Evolutionary conservation across 1,140 invertebrate species (phyloP).

Genomic region (Bombus polaris): DNA sequence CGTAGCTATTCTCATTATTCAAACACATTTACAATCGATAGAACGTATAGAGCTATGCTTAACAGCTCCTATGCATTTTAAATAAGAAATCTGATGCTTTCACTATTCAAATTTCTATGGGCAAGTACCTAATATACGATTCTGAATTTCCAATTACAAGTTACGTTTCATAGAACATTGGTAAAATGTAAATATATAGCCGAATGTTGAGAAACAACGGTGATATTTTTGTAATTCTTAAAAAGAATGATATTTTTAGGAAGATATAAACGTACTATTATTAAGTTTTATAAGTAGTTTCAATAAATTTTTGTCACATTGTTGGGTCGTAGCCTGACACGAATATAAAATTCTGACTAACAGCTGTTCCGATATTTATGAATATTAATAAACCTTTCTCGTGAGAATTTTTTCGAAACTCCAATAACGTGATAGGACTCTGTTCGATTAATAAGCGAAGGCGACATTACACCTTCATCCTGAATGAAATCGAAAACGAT

Average conservation of each 20-base stretch:
- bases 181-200: no score
- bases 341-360: background rate
- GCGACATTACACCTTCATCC: background rate
- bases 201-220: no score
- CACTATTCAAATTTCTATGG: background rate
- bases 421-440: fast-evolving
- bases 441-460: background rate
- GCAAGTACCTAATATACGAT: background rate
- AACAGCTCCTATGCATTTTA: background rate
- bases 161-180: background rate
- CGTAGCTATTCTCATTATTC: background rate
- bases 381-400: no score
- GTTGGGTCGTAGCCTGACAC: background rate
- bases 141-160: background rate
- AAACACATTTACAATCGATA: background rate
- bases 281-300: background rate
- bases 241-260: no score
- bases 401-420: background rate
- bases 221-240: no score
- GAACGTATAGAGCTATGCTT: background rate
- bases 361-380: no score
- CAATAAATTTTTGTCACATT: background rate
- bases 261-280: no score
- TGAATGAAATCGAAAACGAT: conserved; percentile 77
- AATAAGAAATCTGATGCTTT: background rate